Evolutionary conservation across 2,888 invertebrate species (phyloP).

Genomic region (Phragmatobia fuliginosa): DNA sequence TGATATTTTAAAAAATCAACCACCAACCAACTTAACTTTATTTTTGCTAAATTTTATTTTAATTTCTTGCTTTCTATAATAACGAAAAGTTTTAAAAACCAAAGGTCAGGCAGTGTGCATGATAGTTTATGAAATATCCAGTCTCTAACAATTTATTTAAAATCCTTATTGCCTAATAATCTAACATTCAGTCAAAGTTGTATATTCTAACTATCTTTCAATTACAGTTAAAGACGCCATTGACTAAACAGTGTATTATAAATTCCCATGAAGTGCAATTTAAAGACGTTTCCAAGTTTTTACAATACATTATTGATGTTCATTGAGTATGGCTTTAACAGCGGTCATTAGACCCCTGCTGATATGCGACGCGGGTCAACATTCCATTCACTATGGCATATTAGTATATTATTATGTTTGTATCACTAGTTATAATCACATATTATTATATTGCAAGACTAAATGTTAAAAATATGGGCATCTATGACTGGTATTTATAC

Average conservation of each 20-base stretch:
- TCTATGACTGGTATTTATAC: neutral
- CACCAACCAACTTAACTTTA: too few species aligned
- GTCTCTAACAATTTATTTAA: neutral
- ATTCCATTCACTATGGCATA: neutral
- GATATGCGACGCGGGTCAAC: slow-evolving; percentile 18
- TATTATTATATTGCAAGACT: neutral
- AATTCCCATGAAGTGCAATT: neutral
- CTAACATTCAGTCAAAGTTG: neutral
- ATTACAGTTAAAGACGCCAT: neutral
- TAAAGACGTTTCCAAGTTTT: neutral
- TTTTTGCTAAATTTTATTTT: too few species aligned
- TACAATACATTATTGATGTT: slow-evolving; percentile 1
- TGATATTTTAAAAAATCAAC: too few species aligned
- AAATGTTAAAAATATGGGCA: neutral
- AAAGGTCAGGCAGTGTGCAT: too few species aligned
- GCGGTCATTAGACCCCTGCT: slow-evolving; percentile 17
- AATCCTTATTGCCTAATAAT: neutral
- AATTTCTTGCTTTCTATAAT: too few species aligned
- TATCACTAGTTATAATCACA: neutral
- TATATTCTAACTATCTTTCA: neutral
- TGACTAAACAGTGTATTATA: neutral
- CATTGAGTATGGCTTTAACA: slow-evolving; percentile 1
- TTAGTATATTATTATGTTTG: slow-evolving; percentile 5
- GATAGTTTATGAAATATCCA: too few species aligned
- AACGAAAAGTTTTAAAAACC: too few species aligned